These are phyloP conservation scores for Sebastes nivosus DNA, from an alignment of 2,797 vertebrate species.

Conservation along the genomic window DNA sequence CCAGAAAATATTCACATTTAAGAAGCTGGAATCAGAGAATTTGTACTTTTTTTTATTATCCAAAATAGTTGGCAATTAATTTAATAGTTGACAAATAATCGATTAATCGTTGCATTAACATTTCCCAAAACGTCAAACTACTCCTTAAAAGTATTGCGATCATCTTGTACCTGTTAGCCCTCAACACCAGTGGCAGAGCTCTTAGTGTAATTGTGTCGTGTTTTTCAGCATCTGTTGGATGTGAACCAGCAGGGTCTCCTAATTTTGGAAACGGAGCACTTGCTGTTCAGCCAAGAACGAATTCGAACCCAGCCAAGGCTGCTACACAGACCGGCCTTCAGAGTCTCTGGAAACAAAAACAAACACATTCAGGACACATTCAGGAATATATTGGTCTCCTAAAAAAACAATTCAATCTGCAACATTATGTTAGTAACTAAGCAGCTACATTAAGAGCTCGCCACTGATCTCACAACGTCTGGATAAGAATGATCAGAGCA, in stretches of 20 bases:
- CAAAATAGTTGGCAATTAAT: no score
- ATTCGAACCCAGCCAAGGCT: slow-evolving; percentile 15
- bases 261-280: slow-evolving; percentile 28
- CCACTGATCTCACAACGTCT: slow-evolving; percentile 6
- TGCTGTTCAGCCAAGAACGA: slow-evolving; percentile 27
- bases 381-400: background rate
- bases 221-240: slow-evolving; percentile 13
- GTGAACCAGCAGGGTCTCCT: slow-evolving; percentile 15
- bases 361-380: slow-evolving; percentile 27
- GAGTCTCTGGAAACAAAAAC: slow-evolving; percentile 53
- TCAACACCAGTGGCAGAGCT: slow-evolving; percentile 15
- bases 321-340: slow-evolving; percentile 10
- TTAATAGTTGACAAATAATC: no score
- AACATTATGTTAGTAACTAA: background rate
- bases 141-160: background rate
- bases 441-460: slow-evolving; percentile 27
- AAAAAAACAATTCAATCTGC: background rate
- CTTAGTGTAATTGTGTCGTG: background rate
- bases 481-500: slow-evolving; percentile 27
- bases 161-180: background rate
- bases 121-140: background rate
- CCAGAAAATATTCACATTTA: no score
- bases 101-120: no score
- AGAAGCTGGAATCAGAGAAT: no score
- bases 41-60: no score